These are phyloP conservation scores for Psococerastis gibbosa DNA, from an alignment of 2,888 invertebrate species.

Conservation along the genomic window DNA sequence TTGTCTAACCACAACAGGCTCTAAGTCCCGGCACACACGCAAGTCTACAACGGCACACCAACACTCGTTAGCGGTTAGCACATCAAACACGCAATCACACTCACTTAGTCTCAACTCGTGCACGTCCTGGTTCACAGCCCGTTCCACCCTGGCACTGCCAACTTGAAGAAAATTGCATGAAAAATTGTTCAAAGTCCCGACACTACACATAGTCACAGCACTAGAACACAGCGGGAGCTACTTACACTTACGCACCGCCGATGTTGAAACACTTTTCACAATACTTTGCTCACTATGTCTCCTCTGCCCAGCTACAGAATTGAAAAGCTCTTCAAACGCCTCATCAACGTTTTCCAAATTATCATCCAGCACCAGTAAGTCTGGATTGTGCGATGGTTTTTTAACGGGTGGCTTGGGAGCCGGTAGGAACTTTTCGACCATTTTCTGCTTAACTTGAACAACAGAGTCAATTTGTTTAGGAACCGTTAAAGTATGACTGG, in stretches of 20 bases:
- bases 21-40: no score
- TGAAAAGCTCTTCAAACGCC: slow-evolving; percentile 72
- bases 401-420: slow-evolving; percentile 20
- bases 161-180: no score
- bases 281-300: slow-evolving; percentile 1
- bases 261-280: slow-evolving; percentile 3
- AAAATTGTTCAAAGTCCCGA: no score
- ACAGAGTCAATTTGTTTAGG: slow-evolving; percentile 56
- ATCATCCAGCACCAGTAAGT: slow-evolving; percentile 46
- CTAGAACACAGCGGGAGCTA: no score
- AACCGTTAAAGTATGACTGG: slow-evolving; percentile 53
- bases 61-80: no score
- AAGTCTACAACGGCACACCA: no score
- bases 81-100: no score
- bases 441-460: slow-evolving; percentile 45
- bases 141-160: no score
- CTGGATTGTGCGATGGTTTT: slow-evolving; percentile 35
- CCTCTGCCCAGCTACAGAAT: slow-evolving; percentile 23
- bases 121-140: no score
- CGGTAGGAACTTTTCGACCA: slow-evolving; percentile 52
- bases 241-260: neutral
- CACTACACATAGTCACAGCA: no score
- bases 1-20: no score
- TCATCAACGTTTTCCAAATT: slow-evolving; percentile 49
- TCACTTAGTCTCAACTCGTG: no score